These are phyloP conservation scores for Callyntrura sp. DNA, from an alignment of 2,888 invertebrate genomes.

Conservation along the genomic window DNA sequence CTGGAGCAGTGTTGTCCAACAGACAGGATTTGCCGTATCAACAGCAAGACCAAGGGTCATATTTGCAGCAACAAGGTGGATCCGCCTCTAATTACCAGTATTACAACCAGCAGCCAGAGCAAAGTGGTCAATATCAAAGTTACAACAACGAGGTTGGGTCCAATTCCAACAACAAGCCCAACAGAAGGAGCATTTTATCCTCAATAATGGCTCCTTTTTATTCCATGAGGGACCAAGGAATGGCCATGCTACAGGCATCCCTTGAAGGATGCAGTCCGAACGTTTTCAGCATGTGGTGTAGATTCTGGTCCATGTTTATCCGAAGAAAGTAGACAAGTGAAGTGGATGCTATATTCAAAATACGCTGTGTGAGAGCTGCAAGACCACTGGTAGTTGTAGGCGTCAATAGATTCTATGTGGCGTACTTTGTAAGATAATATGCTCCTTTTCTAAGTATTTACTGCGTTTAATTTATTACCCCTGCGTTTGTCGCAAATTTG, in stretches of 20 bases:
- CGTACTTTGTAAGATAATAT: background rate
- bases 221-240: conserved; percentile 73
- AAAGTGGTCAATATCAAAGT: conserved; percentile 47
- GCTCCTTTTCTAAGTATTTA: background rate
- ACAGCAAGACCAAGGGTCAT: conserved; percentile 16
- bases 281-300: conserved; percentile 68
- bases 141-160: background rate
- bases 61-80: background rate
- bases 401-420: background rate
- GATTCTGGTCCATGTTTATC: conserved; percentile 73
- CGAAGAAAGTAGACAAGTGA: conserved; percentile 10
- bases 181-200: conserved; percentile 62
- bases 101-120: conserved; percentile 49
- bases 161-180: conserved; percentile 48
- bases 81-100: conserved; percentile 45
- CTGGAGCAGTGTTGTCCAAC: background rate
- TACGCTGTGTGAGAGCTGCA: background rate
- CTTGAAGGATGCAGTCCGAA: conserved; percentile 65
- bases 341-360: background rate
- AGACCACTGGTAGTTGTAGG: background rate
- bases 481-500: conserved; percentile 41
- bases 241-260: conserved; percentile 68
- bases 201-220: conserved; percentile 73
- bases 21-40: conserved; percentile 38
- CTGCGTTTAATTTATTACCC: conserved; percentile 53